Conservation (phyloP, 1,140 invertebrate species). For the Aethina tumida region DNA sequence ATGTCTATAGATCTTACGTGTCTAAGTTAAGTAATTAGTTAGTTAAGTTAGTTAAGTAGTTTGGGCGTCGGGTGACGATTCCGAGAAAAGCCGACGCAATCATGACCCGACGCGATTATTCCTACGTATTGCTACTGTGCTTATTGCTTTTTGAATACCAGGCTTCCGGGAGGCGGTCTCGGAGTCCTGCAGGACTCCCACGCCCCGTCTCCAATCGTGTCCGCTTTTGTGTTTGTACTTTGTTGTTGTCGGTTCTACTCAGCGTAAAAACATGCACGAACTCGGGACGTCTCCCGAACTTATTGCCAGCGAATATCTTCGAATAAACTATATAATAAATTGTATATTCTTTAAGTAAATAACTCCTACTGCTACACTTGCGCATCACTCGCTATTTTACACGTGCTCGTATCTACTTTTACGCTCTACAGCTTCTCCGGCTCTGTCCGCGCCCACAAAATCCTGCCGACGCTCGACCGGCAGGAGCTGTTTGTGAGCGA, state of each 20-base stretch:
- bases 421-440: not conserved
- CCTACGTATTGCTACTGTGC: conserved; percentile 28
- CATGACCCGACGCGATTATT: no score
- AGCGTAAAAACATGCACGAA: no score
- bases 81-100: no score
- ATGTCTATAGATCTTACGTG: no score
- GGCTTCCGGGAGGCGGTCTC: conserved; percentile 27
- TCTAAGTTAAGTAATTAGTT: no score
- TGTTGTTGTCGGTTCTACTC: no score
- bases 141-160: conserved; percentile 39
- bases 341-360: conserved; percentile 31
- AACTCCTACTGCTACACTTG: conserved; percentile 26
- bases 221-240: no score
- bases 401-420: conserved; percentile 3
- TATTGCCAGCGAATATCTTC: conserved; percentile 32
- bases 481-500: no score
- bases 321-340: conserved; percentile 34
- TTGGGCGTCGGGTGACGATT: no score
- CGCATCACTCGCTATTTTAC: conserved; percentile 22
- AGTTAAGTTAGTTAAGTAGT: no score
- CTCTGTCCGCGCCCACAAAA: no score
- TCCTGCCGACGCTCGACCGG: no score
- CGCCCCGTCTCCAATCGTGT: conserved; percentile 1
- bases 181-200: conserved; percentile 5
- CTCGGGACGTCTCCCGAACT: conserved; percentile 25